These are phyloP conservation scores for Geodia barretti DNA, from an alignment of 37 sponge, comb jelly and placozoan species.

Conservation along the genomic window DNA sequence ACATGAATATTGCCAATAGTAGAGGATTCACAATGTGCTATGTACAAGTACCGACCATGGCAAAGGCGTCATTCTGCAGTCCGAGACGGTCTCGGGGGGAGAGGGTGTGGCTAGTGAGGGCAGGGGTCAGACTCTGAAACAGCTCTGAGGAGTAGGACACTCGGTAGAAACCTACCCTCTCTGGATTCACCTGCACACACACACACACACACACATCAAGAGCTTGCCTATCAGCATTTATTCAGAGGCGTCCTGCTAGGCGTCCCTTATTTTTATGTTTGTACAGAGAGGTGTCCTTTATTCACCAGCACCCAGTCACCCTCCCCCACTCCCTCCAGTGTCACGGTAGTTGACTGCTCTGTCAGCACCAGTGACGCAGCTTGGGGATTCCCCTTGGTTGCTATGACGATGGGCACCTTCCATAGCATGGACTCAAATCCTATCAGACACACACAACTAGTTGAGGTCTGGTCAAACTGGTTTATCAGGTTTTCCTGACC, in stretches of 20 bases:
- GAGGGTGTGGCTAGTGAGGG: constrained; percentile 58
- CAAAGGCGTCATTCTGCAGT: constrained; percentile 79
- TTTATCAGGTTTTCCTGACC: constrained; percentile 1
- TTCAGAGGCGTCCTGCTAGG: too few species aligned
- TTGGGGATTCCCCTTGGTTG: constrained; percentile 27
- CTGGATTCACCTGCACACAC: constrained; percentile 62
- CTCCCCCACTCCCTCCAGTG: constrained; percentile 48
- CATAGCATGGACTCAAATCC: constrained; percentile 44
- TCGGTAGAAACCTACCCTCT: constrained; percentile 87
- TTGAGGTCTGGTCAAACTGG: background rate
- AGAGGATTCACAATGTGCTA: constrained; percentile 81
- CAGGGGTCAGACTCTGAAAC: constrained; percentile 68
- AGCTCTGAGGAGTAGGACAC: constrained; percentile 85
- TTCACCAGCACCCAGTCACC: constrained; percentile 74
- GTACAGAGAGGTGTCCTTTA: too few species aligned
- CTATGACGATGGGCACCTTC: constrained; percentile 69
- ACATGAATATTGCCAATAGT: constrained; percentile 68
- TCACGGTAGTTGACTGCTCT: constrained; percentile 20
- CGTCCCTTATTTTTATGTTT: too few species aligned
- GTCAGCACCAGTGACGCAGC: constrained; percentile 66
- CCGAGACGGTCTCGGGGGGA: constrained; percentile 76
- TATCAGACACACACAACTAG: background rate
- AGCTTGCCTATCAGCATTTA: too few species aligned
- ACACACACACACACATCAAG: too few species aligned
- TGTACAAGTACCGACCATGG: constrained; percentile 80